A percentile compares a stretch with the other conserved stretches of the same genome.
phyloP scores from a whole-genome alignment of 2,113 vertebrate genomes.

The Stigmatopora argus region DNA sequence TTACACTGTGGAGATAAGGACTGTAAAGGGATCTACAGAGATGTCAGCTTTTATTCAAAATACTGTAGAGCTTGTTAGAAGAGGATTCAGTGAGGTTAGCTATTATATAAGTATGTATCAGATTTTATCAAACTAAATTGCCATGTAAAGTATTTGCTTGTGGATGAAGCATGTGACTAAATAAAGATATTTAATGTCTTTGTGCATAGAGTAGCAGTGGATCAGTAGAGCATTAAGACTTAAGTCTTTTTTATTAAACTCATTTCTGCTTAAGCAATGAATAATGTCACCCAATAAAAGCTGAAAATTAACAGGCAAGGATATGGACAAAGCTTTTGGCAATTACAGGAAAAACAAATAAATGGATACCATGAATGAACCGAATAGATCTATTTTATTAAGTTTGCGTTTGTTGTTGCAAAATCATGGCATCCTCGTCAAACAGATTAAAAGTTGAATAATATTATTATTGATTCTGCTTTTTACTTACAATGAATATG shows the following conservation, averaged over 20 bases:
- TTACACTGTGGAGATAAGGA: constrained; percentile 32
- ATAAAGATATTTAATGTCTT: neutral
- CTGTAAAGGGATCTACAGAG: constrained; percentile 16
- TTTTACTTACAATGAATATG: neutral
- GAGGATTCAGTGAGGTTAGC: constrained; percentile 12
- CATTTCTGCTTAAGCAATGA: neutral
- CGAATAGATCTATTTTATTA: neutral
- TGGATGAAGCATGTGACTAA: neutral
- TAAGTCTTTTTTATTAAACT: neutral
- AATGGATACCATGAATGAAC: neutral
- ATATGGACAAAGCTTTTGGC: neutral
- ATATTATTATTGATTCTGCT: neutral
- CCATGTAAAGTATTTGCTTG: neutral
- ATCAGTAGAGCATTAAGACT: neutral
- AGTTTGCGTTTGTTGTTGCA: neutral
- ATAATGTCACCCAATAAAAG: neutral
- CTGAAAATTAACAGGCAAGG: neutral
- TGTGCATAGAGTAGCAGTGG: neutral
- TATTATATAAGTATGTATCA: constrained; percentile 19
- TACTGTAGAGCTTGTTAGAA: constrained; percentile 14
- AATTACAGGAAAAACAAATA: neutral
- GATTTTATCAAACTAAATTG: constrained; percentile 20
- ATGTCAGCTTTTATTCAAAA: constrained; percentile 32
- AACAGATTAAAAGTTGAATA: neutral
- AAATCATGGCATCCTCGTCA: neutral